Evolutionary conservation across 2,797 vertebrate species (phyloP), one percentile per base, ranked within the genome.

Genomic region (Epinephelus coioides): DNA sequence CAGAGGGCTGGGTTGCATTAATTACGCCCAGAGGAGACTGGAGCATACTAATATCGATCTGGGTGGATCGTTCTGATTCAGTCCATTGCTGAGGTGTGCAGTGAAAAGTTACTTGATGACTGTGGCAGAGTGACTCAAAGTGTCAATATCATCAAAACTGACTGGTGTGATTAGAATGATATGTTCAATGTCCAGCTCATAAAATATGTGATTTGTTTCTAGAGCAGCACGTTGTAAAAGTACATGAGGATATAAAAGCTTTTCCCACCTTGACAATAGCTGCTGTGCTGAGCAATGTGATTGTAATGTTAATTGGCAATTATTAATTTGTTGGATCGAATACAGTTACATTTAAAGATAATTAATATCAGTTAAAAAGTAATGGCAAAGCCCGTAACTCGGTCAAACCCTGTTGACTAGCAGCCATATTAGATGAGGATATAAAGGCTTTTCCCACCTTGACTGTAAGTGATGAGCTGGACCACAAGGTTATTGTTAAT

Each of bases 21-120:
- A 92, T 92, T 87, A 89, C 8, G 11, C 83, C 71, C 78, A 81
- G 73, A 84, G 88, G 90, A 84, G 89, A 91, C 63, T 50, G 73
- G 66, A 47, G 70, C 82, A 80, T 80, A 73, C 70, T 69, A 57
- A 78, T 87, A 90, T 86, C 76, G 91, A 92, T 90, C 64, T 27
- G 61, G 62, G 47, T 74, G 73, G 72, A 81, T 51, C 57, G 54
- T 83, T 86, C 27, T 47, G 73, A 81, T 82, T 74, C 76, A 61
- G 70, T 67, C 73, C 71, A 66, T 47, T 62, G 78, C 62, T 67
- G 74, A 69, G 76, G 79, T 79, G 74, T 78, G 61, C 57, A 46
- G 27, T 64, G 56, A 73, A 72, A 84, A 65, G 65, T 60, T 64
- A 73, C 68, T 57, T 19, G 59, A 84, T 40, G 68, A 73, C 76